A percentile compares a stretch with the other conserved stretches of the same genome.
phyloP scores from a whole-genome alignment of 2,113 vertebrate genomes.

The Amia ocellicauda region DNA sequence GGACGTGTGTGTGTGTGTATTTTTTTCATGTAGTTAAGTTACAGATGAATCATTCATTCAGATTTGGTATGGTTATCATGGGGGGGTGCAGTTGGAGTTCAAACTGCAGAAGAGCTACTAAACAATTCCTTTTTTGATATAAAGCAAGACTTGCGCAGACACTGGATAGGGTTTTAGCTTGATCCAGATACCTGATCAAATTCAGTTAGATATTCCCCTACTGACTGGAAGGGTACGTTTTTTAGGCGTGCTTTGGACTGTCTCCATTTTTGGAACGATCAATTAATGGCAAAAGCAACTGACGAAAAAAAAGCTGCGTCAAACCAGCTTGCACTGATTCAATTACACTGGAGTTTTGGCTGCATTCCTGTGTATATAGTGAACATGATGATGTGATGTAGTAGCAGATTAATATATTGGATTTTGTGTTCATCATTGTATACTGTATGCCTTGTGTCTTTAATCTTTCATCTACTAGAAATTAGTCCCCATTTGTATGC shows the following conservation, averaged over 20 bases:
- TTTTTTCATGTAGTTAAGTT: too few relatives aligned
- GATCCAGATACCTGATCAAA: too few relatives aligned
- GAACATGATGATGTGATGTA: constrained; percentile 23
- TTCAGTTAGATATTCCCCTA: too few relatives aligned
- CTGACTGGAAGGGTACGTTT: too few relatives aligned
- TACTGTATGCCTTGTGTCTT: constrained; percentile 31
- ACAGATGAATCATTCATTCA: too few relatives aligned
- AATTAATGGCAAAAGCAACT: constrained; percentile 57
- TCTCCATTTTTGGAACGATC: constrained; percentile 58
- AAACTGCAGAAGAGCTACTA: too few relatives aligned
- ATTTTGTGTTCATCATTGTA: constrained; percentile 32
- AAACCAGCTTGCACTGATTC: constrained; percentile 51
- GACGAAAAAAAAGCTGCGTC: constrained; percentile 63
- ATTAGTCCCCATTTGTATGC: background rate
- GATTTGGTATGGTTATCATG: too few relatives aligned
- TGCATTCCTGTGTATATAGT: constrained; percentile 41
- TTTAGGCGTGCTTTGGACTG: constrained; percentile 54
- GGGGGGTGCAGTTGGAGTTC: too few relatives aligned
- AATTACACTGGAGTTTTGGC: constrained; percentile 51
- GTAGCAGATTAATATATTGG: constrained; percentile 33
- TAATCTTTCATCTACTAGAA: constrained; percentile 29
- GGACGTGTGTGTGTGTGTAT: too few relatives aligned
- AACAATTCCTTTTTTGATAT: too few relatives aligned
- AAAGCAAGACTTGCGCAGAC: too few relatives aligned
- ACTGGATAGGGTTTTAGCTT: too few relatives aligned